Evolutionary conservation across 2,888 invertebrate genomes (phyloP), one percentile per base, ranked within the genome.

Genomic region (Pandemis cinnamomeana): DNA sequence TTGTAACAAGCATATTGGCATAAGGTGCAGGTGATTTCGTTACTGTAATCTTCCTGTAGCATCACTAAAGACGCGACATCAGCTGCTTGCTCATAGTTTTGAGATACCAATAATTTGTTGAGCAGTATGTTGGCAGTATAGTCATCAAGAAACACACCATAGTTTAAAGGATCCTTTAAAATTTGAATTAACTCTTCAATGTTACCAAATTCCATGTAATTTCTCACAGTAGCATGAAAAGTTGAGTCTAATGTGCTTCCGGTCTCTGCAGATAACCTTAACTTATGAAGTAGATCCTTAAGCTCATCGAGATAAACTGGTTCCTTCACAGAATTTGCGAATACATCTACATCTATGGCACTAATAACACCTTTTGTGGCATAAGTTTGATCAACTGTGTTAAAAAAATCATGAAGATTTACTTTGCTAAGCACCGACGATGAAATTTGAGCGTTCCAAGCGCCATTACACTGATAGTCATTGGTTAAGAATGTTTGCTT

Each of bases 61-160:
- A 99, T 98, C 75, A 98, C 89, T 74, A 97, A 93, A 71, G 95
- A 95, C 0, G 98, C 97, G 15, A 98, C 93, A 87, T 96, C 95
- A 0, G 97, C 96, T 15, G 99, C 99, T 75, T 95, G 93, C 60
- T 93, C 93, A 86, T 93, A 97, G 83, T 97, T 95, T 71, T 96
- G 91, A 48, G 94, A 90, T 82, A 96, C 96, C 72, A 99, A 90
- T 81, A 98, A 96, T 71, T 95, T 95, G 85, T 99, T 97, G 91
- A 99, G 94, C 53, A 98, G 89, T 68, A 99, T 92, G 88, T 98
- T 98, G 8, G 96, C 96, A 46, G 96, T 95, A 80, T 96, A 97
- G 76, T 96, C 89, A 90, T 99, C 98, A n/a, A 98, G 95, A 86
- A 99, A 99, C 48, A 99, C 90, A 1, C 99, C 99, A 93, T 97